Evolutionary conservation across 2,888 invertebrate species (phyloP).

Genomic region (Acanthosepion pharaonis): DNA sequence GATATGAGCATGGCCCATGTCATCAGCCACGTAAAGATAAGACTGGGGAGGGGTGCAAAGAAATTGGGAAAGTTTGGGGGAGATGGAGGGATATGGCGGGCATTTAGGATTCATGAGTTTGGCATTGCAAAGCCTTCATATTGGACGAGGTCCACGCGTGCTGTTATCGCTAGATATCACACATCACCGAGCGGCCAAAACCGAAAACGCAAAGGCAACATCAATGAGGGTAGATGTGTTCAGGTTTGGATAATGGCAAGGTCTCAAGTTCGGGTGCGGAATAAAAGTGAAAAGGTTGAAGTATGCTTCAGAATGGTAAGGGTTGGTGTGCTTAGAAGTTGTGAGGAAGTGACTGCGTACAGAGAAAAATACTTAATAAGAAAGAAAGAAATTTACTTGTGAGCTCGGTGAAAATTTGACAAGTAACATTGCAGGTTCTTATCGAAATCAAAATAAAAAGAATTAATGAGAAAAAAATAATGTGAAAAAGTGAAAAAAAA

Average conservation of each 20-base stretch:
- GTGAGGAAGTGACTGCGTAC: no score
- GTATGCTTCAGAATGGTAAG: no score
- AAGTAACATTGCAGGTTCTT: no score
- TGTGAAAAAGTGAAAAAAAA: no score
- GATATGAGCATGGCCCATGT: not conserved
- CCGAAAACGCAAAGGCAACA: not conserved
- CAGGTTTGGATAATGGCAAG: not conserved
- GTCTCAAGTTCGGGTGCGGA: no score
- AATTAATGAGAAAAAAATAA: no score
- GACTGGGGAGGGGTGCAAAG: not conserved
- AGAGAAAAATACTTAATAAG: no score
- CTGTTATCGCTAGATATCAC: conserved; percentile 21
- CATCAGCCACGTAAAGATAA: not conserved
- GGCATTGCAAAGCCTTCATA: not conserved
- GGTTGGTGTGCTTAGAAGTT: no score
- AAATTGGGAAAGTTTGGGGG: not conserved
- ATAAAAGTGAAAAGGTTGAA: no score
- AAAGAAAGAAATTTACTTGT: no score
- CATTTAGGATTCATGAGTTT: conserved; percentile 23
- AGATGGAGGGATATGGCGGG: not conserved
- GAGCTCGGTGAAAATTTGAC: no score
- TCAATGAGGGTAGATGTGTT: not conserved
- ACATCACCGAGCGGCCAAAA: conserved; percentile 12
- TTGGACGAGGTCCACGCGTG: not conserved
- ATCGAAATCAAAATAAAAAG: no score